A percentile compares a stretch with the other conserved stretches of the same genome.
These are phyloP conservation scores for Cerastis rubricosa DNA, from an alignment of 2,888 invertebrate genomes.

Conservation along the genomic window DNA sequence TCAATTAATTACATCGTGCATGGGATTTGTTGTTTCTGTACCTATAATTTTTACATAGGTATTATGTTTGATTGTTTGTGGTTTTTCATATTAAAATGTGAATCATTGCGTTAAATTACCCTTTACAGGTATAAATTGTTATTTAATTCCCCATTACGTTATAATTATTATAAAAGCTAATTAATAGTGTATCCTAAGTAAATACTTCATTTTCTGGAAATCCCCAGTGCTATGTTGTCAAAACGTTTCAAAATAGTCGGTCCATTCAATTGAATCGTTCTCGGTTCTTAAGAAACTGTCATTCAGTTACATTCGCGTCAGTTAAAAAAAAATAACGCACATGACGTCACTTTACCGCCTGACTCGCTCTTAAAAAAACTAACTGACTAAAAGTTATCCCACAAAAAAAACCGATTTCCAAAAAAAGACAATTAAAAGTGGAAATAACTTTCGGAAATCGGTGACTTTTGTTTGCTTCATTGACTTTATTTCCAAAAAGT, in stretches of 20 bases:
- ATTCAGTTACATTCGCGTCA: neutral
- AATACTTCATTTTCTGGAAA: neutral
- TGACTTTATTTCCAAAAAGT: too few species aligned
- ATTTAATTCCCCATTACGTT: slow-evolving; percentile 5
- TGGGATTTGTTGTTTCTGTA: neutral
- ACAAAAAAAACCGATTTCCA: too few species aligned
- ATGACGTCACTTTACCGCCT: neutral
- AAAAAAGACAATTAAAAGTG: too few species aligned
- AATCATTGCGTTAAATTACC: slow-evolving; percentile 21
- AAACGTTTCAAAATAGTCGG: neutral
- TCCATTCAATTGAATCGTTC: neutral
- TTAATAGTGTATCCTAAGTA: neutral
- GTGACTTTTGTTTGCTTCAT: too few species aligned
- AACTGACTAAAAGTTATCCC: too few species aligned
- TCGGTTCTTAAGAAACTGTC: neutral
- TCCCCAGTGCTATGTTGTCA: neutral
- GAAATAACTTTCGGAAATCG: too few species aligned
- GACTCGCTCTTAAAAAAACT: too few species aligned
- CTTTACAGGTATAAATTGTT: neutral
- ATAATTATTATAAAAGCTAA: neutral
- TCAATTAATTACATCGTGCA: neutral
- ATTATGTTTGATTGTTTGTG: slow-evolving; percentile 23
- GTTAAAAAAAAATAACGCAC: neutral
- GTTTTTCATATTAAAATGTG: slow-evolving; percentile 35
- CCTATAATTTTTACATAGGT: neutral